Base-by-base conservation (phyloP, 2,888 invertebrate species). In the Pimpla rufipes region DNA sequence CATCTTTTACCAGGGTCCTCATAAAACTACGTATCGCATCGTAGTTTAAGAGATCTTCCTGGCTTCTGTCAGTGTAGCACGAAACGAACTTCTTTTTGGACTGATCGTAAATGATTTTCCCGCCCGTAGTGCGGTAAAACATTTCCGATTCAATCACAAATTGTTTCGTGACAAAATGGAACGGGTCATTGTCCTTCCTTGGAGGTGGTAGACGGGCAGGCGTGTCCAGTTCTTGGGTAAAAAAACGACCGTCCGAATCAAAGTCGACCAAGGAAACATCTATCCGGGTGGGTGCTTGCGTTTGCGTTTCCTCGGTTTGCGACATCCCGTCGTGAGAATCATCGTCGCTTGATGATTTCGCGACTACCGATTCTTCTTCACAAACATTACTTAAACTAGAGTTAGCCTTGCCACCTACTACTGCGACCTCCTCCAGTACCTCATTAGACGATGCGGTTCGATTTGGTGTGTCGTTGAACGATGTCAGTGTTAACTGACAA, bases 111-210 rank as follows among this genome's bases (percentile, higher is more conserved):
- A 55, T 5, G 2, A 55, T 55, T 11, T 55, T 55, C 2, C 55
- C 55, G 29, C 55, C 55, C 2, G 55, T 55, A 0, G 55, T 55
- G 23, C 29, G 55, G 62, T 62, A 62, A 40, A 62, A 62, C 40
- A 62, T 62, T 18, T 35, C 37, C 37, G 62, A 37, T 10, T 62
- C 62, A 37, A 62, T 40, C 62, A 62, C 10, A 62, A 62, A 62
- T 18, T 62, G 62, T 40, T 62, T 62, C 37, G 16, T 18, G 62
- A 40, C 40, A 11, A 40, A 62, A 40, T 62, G 62, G 37, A 62
- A 62, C 16, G 18, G 16, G 16, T 62, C 62, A 16, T 62, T 62
- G 18, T 62, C 40, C 37, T 62, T 62, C 40, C 37, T 40, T 16
- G 62, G 40, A 4, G 40, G 40, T 40, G 40, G 62, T 18, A 62